phyloP scores from a whole-genome alignment of 1,140 invertebrate species.

The Leptopilina boulardi region DNA sequence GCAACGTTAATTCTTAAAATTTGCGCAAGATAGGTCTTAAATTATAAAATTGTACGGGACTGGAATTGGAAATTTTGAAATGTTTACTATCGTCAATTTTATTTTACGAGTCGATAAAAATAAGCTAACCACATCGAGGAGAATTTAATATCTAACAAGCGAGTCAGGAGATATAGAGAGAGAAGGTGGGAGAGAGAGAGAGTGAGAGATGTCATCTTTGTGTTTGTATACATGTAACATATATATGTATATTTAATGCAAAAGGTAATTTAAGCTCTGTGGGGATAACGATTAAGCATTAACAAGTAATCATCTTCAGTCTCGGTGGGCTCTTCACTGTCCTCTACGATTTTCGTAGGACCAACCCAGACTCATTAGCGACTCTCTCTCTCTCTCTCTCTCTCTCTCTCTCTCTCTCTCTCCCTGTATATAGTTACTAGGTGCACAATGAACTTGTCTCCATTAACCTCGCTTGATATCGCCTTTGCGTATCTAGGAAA shows the following conservation, averaged over 20 bases:
- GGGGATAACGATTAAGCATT: constrained; percentile 52
- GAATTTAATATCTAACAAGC: neutral
- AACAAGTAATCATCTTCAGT: constrained; percentile 48
- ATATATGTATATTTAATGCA: constrained; percentile 50
- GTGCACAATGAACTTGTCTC: constrained; percentile 41
- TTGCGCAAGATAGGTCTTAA: too few species aligned
- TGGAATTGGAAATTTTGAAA: too few species aligned
- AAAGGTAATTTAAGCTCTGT: constrained; percentile 44
- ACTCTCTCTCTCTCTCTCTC: too few species aligned
- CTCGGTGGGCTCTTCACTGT: constrained; percentile 19
- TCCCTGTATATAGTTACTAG: too few species aligned
- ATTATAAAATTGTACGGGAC: too few species aligned
- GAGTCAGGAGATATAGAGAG: too few species aligned
- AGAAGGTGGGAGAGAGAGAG: too few species aligned
- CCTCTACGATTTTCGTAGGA: constrained; percentile 38
- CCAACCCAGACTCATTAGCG: constrained; percentile 47
- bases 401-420: too few species aligned
- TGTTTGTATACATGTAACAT: too few species aligned
- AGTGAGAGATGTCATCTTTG: neutral
- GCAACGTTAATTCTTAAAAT: too few species aligned
- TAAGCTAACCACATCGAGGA: neutral
- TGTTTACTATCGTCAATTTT: neutral
- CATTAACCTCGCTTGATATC: constrained; percentile 28
- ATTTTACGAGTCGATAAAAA: neutral
- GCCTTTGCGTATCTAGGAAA: neutral